phyloP scores from a whole-genome alignment of 64 coral and sea anemone species.

The Dendrophyllia cribrosa region DNA sequence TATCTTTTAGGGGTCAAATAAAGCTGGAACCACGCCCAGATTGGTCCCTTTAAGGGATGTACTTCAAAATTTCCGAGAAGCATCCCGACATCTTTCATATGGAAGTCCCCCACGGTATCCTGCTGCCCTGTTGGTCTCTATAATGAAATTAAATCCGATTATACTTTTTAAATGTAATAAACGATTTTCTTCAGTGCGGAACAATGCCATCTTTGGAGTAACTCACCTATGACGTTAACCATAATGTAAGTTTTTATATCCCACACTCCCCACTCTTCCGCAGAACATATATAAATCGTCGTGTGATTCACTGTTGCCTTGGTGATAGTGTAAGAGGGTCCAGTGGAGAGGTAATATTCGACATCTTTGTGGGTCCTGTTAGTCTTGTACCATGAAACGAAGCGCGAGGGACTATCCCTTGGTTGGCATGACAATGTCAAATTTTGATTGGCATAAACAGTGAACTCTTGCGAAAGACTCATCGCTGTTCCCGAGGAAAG shows the following conservation, averaged over 20 bases:
- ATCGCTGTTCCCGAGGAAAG: neutral
- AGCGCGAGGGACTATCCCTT: neutral
- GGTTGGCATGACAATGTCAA: slow-evolving; percentile 42
- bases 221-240: slow-evolving; percentile 28
- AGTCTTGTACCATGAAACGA: neutral
- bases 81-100: too few relatives aligned
- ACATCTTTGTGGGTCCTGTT: neutral
- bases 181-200: too few relatives aligned
- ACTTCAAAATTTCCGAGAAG: too few relatives aligned
- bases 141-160: too few relatives aligned
- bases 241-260: neutral
- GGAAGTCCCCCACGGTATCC: too few relatives aligned
- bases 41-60: too few relatives aligned
- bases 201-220: too few relatives aligned
- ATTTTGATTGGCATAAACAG: slow-evolving; percentile 8
- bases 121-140: too few relatives aligned
- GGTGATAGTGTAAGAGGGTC: neutral
- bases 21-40: too few relatives aligned
- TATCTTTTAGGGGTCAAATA: too few relatives aligned
- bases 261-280: slow-evolving; percentile 1
- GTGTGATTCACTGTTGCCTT: slow-evolving; percentile 9
- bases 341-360: neutral
- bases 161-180: too few relatives aligned
- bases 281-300: neutral
- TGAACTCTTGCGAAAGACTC: neutral